Evolutionary conservation across 2,797 vertebrate species (phyloP), one percentile per base, ranked within the genome.

Genomic region (Hafferia zeledoni): DNA sequence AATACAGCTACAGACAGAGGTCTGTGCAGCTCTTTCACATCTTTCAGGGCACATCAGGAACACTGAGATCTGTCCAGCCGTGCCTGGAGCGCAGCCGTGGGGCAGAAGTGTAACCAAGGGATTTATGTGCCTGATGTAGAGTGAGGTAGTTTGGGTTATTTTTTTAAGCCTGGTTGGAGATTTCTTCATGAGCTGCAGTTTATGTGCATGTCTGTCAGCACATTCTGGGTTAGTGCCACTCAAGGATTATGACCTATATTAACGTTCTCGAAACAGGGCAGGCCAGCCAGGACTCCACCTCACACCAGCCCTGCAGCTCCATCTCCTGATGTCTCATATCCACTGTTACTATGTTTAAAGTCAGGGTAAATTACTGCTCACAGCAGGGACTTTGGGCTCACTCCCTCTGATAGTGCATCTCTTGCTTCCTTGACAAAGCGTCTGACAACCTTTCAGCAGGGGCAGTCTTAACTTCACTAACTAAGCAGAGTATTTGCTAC

Each of bases 221-320:
- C 47, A 53, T 93, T 88, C 65, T 35, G 30, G 25, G 53, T 93
- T 81, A 87, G 83, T 93, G 90, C 78, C 89, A 80, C 37, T 89
- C 76, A 90, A 78, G 85, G 76, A 89, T 60, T 52, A 46, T 83
- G 83, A 96, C 87, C 90, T 94, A 43, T 52, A n/a, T 95, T 91
- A 59, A 50, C 52, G 37, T 78, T 75, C 41, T 60, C 72, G 69
- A 86, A 78, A 41, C 41, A 19, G 28, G 39, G 46, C 71, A 84
- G 70, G 56, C 79, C 52, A 84, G 53, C 43, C 80, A 86, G 74
- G 69, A 53, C 23, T 52, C 23, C 55, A 39, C 37, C 37, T 89
- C 49, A 35, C 1, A 1, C 25, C 77, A 81, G 59, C 30, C 7
- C 44, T 74, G 71, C 8, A 2, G 33, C 75, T 88, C 82, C 55